Base-by-base conservation (phyloP, 2,888 invertebrate genomes). In the Boloria euphrosyne region DNA sequence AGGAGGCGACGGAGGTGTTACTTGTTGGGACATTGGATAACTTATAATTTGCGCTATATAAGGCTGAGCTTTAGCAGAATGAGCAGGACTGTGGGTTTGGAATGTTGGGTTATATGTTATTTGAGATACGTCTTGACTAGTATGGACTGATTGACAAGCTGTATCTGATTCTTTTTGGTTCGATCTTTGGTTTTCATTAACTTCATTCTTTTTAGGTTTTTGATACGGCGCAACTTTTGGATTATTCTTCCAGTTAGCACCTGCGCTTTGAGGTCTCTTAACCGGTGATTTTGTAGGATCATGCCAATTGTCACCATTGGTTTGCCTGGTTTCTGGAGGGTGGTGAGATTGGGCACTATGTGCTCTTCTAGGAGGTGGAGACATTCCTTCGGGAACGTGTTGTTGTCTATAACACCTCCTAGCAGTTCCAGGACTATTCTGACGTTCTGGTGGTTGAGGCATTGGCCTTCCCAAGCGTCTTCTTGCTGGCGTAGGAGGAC, bases 31-130 rank as follows among this genome's bases (percentile, higher is more conserved):
- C 80, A 87, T 87, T 0, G 92, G 92, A 71, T 91, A 92, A 61
- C 89, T 89, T 66, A 92, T 80, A 54, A 92, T 92, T 76, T 92
- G 93, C 22, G 92, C 86, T 74, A 91, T 92, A 70, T 91, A 92
- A 14, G 93, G 92, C 71, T 88, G 88, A 10, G 78, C 68, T 71
- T 90, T 90, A 1, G 84, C 80, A 0, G 86, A 82, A 73, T 92
- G 92, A 13, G 92, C 90, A 49, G 93, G 92, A 76, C 92, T 92
- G 74, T 92, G 91, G 2, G 88, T 90, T 80, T 92, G 92, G 90
- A 92, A 93, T 89, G 92, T 92, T 65, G 92, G 92, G 71, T 92
- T 93, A 71, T 83, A 92, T 2, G 92, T 93, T 57, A 92, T 88
- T 74, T 92, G 92, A 1, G 92, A 92, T 58, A 85, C 76, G 55